Conservation (phyloP, 2,888 invertebrate genomes). For the Hipparchia sbordonii region DNA sequence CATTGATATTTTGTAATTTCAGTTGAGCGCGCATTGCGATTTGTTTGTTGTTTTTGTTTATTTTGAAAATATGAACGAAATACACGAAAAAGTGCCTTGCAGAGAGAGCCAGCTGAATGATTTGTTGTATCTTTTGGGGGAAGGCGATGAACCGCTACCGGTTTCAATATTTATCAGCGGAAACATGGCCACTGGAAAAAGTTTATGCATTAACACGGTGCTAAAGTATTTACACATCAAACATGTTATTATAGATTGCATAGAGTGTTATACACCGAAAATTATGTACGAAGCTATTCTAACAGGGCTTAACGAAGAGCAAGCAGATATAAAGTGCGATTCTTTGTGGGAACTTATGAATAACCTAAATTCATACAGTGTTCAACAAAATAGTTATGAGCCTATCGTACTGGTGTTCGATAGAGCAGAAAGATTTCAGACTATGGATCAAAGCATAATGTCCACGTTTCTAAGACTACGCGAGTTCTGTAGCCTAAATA, state of each 20-base stretch:
- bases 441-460: slow-evolving; percentile 88
- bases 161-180: slow-evolving; percentile 90
- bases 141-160: slow-evolving; percentile 84
- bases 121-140: slow-evolving; percentile 78
- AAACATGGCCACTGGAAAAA: slow-evolving; percentile 93
- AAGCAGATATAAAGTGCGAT: slow-evolving; percentile 83
- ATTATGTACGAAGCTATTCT: slow-evolving; percentile 90
- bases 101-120: slow-evolving; percentile 75
- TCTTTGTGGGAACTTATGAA: slow-evolving; percentile 86
- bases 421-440: slow-evolving; percentile 90
- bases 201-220: slow-evolving; percentile 85
- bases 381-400: slow-evolving; percentile 52
- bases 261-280: slow-evolving; percentile 90
- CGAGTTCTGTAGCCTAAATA: slow-evolving; percentile 87
- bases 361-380: slow-evolving; percentile 65
- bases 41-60: slow-evolving; percentile 5
- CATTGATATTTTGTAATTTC: slow-evolving; percentile 5
- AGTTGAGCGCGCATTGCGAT: neutral
- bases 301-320: slow-evolving; percentile 76
- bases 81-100: slow-evolving; percentile 73
- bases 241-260: slow-evolving; percentile 88
- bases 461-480: slow-evolving; percentile 88
- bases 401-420: slow-evolving; percentile 88
- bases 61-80: slow-evolving; percentile 69
- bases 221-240: slow-evolving; percentile 83